Conservation (phyloP, 2,888 invertebrate genomes). For the Caenorhabditis sulstoni region DNA sequence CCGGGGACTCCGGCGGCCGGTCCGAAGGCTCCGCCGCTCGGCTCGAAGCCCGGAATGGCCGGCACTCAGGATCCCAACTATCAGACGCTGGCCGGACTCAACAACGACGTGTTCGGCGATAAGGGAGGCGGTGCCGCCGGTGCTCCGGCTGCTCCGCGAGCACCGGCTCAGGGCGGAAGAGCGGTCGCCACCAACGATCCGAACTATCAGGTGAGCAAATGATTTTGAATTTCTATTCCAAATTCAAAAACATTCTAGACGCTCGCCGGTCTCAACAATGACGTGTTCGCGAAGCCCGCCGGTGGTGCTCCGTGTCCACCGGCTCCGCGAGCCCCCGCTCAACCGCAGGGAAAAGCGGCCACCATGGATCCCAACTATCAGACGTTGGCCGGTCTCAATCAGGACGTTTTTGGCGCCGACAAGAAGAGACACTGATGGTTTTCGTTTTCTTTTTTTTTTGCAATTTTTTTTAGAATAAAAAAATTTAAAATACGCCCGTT, state of each 20-base stretch:
- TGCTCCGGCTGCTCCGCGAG: conserved; percentile 7
- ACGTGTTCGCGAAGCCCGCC: too few relatives aligned
- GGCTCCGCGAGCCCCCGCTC: conserved; percentile 32
- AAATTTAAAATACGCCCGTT: too few relatives aligned
- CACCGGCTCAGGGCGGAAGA: conserved; percentile 15
- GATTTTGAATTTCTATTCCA: neutral
- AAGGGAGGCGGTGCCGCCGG: conserved; percentile 13
- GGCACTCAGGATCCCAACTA: conserved; percentile 5
- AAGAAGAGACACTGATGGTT: conserved; percentile 13
- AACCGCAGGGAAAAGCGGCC: conserved; percentile 33
- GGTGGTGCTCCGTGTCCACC: conserved; percentile 19
- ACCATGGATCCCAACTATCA: conserved; percentile 60
- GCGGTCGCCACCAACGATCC: conserved; percentile 28
- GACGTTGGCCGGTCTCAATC: conserved; percentile 53
- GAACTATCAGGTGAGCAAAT: conserved; percentile 29
- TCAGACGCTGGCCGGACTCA: conserved; percentile 32
- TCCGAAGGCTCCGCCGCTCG: neutral
- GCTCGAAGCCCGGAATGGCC: conserved; percentile 11
- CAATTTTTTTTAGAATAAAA: neutral
- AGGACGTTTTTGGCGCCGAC: conserved; percentile 48
- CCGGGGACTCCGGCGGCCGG: neutral
- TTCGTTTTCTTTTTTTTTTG: neutral
- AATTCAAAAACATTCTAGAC: neutral
- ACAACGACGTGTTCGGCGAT: conserved; percentile 26
- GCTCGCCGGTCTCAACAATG: neutral